Evolutionary conservation across 2,113 vertebrate genomes (phyloP).

Genomic region (Pardalotus punctatus): DNA sequence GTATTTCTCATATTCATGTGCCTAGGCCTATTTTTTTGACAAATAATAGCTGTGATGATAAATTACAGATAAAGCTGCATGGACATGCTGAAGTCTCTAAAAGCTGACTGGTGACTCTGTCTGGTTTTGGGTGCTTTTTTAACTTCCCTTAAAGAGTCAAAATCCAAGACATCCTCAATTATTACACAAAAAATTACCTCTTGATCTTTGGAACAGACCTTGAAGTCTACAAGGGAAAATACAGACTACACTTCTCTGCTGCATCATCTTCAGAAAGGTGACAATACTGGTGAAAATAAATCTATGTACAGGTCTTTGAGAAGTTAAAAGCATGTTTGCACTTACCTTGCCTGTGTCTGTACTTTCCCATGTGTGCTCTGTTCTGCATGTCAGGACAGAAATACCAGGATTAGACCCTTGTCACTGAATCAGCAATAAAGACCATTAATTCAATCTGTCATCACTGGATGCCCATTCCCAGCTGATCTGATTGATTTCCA

Average conservation of each 20-base stretch:
- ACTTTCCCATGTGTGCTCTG: background rate
- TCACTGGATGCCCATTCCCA: background rate
- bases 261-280: background rate
- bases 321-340: background rate
- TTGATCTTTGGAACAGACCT: background rate
- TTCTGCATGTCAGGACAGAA: background rate
- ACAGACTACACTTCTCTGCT: background rate
- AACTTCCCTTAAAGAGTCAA: background rate
- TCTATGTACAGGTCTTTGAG: background rate
- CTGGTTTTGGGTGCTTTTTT: background rate
- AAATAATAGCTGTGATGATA: background rate
- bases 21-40: background rate
- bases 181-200: background rate
- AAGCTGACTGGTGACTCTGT: background rate
- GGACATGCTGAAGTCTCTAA: background rate
- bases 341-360: background rate
- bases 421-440: background rate
- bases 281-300: background rate
- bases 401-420: slow-evolving; percentile 4
- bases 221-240: background rate
- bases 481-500: slow-evolving; percentile 35
- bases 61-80: background rate
- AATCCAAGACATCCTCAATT: background rate
- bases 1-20: background rate
- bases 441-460: slow-evolving; percentile 41